Percentiles rank a stretch among this genome's conserved stretches.
phyloP scores from a whole-genome alignment of 2,797 vertebrate species.

The Hydrophis major region DNA sequence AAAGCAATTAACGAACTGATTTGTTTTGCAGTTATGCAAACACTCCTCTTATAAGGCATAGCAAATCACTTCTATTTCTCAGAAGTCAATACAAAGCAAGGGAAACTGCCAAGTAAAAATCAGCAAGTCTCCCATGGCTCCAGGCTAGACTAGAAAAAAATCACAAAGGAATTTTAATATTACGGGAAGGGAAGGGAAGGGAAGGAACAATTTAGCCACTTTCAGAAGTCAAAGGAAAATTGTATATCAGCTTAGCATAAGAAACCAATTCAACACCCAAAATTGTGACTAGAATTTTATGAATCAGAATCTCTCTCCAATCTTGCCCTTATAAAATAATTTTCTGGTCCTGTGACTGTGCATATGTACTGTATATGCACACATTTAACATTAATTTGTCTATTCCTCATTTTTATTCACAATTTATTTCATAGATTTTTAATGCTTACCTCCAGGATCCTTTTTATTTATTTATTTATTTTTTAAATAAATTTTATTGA shows the following conservation, averaged over 20 bases:
- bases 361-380: not conserved
- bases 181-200: not conserved
- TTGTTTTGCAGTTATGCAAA: constrained; percentile 33
- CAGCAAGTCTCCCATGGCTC: fast-evolving
- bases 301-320: not conserved
- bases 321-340: not conserved
- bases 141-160: not conserved
- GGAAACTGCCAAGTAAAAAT: constrained; percentile 1
- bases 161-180: not conserved
- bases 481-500: too few relatives aligned
- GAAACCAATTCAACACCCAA: not conserved
- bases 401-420: not conserved
- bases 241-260: not conserved
- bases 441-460: not conserved
- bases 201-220: too few relatives aligned
- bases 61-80: constrained; percentile 18
- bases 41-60: constrained; percentile 20
- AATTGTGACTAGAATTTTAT: not conserved
- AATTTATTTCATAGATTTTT: not conserved
- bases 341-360: not conserved
- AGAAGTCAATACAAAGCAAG: not conserved
- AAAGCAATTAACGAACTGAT: constrained; percentile 30
- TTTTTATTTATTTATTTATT: too few relatives aligned
- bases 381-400: not conserved
- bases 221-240: not conserved